Percentiles rank a stretch among this genome's conserved stretches.
These are phyloP conservation scores for Ovis aries DNA, from an alignment of 2,113 vertebrate species.

Conservation along the genomic window DNA sequence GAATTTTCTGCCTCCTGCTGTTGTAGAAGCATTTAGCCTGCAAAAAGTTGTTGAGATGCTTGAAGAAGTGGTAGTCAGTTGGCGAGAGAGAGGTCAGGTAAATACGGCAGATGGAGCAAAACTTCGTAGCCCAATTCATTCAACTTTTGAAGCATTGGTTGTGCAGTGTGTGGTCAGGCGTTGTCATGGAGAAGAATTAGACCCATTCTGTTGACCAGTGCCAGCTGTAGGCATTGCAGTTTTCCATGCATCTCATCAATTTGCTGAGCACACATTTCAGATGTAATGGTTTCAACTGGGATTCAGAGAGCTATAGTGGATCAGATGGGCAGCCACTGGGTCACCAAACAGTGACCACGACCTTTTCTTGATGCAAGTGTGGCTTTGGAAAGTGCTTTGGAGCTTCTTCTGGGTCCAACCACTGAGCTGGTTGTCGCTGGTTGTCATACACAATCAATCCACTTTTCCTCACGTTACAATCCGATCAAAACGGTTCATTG, in stretches of 20 bases:
- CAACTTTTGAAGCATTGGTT: background rate
- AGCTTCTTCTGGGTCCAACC: background rate
- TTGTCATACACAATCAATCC: background rate
- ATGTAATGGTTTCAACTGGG: background rate
- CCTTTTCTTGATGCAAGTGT: background rate
- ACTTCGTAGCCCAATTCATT: background rate
- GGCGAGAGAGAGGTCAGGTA: background rate
- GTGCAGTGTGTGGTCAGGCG: background rate
- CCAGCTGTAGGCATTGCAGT: background rate
- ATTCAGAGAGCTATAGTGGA: background rate
- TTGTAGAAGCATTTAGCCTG: background rate
- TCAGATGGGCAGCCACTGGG: background rate
- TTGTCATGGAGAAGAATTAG: background rate
- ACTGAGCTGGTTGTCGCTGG: background rate
- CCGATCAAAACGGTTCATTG: background rate
- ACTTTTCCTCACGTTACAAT: background rate
- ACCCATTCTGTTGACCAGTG: background rate
- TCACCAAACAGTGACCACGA: background rate
- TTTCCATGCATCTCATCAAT: background rate
- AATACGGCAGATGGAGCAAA: background rate
- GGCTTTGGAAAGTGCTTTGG: background rate
- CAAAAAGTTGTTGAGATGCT: background rate
- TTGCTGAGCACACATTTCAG: background rate
- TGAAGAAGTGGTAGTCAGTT: background rate
- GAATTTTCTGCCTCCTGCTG: background rate